Evolutionary conservation across 2,888 invertebrate genomes (phyloP).

Genomic region (Cremastinae sp.): DNA sequence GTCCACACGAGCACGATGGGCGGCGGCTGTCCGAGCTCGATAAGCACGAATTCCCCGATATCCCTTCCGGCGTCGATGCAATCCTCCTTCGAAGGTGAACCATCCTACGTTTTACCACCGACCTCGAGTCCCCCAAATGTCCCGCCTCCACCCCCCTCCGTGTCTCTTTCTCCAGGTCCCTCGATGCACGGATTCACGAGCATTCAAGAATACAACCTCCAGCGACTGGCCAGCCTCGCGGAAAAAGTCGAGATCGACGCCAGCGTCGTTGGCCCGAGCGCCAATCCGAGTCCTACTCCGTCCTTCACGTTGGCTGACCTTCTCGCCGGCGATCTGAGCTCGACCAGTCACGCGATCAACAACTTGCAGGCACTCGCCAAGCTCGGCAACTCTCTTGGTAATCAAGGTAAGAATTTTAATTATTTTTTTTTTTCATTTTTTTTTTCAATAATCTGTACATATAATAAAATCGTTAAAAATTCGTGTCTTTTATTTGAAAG

Average conservation of each 20-base stretch:
- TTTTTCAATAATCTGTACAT: too few species aligned
- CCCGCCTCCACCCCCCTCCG: constrained; percentile 78
- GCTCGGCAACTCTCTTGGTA: constrained; percentile 85
- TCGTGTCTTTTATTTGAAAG: too few species aligned
- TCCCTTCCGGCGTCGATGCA: constrained; percentile 87
- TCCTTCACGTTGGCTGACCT: constrained; percentile 90
- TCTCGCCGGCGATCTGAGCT: constrained; percentile 86
- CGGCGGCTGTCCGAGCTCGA: constrained; percentile 82
- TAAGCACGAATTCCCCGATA: constrained; percentile 87
- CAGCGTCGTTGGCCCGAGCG: constrained; percentile 77
- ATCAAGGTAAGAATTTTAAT: constrained; percentile 82
- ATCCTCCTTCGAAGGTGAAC: constrained; percentile 90
- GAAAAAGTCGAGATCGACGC: constrained; percentile 83
- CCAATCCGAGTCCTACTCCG: constrained; percentile 83
- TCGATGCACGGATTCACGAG: constrained; percentile 84
- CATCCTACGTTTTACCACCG: constrained; percentile 81
- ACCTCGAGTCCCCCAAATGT: constrained; percentile 77
- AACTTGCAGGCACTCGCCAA: constrained; percentile 95
- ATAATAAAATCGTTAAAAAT: too few species aligned
- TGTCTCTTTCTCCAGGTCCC: constrained; percentile 76
- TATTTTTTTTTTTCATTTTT: too few species aligned
- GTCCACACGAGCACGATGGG: constrained; percentile 81
- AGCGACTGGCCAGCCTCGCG: constrained; percentile 91
- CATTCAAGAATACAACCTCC: constrained; percentile 93
- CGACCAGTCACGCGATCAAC: constrained; percentile 89